Evolutionary conservation across 2,888 invertebrate species (phyloP), one percentile per base, ranked within the genome.

Genomic region (Agrochola lychnidis): DNA sequence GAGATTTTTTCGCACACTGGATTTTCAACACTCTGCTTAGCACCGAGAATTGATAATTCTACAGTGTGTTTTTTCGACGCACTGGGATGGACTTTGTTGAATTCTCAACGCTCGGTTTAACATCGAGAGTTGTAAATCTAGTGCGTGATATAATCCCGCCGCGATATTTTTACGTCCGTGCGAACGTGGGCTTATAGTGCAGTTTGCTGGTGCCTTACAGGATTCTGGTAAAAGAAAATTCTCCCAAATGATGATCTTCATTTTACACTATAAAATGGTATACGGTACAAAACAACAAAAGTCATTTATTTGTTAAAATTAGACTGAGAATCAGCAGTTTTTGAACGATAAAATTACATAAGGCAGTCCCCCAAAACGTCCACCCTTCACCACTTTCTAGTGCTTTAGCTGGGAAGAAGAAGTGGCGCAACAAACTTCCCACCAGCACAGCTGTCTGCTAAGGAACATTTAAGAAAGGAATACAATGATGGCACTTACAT

Each of bases 401-500:
- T 66, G 12, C 25, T 66, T 22, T 66, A 30, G 19, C 25, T 48
- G 25, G 19, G 6, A 30, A 48, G 19, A 64, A 45, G 19, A 48
- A 30, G 19, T 66, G 19, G 12, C 19, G 4, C 66, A 48, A 19
- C 19, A 25, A 45, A 64, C 16, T 40, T 30, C 30, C 6, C 19
- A 25, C 1, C 5, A 42, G 64, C 42, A 42, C 42, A 64, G 25
- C 42, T 64, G 42, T 64, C 19, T 66, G 25, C 14, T 48, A 22
- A 9, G 2, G n/a, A 68, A 19, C 10, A 6, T 36, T 57, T n/a
- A n/a, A 36, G 16, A 68, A 30, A 22, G 22, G 3, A 53, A 51
- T 67, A 53, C 14, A 56, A 22, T 36, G 2, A 51, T 30, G 2
- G 0, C 12, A 95, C 96, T 95, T 92, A 96, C 96, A 83, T 94